Evolutionary conservation across 1,140 invertebrate species (phyloP).

Genomic region (Trypoxylus dichotomus): DNA sequence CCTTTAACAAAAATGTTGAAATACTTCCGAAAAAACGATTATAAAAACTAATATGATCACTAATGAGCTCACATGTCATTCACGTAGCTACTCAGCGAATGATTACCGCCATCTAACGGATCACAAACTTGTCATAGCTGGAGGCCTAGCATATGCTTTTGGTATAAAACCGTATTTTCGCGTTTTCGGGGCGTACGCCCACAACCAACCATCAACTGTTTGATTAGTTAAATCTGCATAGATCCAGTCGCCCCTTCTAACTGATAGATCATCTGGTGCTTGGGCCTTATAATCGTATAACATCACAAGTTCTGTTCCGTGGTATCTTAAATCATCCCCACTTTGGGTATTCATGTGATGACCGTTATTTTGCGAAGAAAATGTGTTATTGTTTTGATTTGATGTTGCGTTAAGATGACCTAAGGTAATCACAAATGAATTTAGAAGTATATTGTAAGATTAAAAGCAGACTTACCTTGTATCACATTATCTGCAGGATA

Average conservation of each 20-base stretch:
- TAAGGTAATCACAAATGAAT: conserved; percentile 33
- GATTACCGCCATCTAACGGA: neutral
- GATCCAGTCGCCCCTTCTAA: conserved; percentile 89
- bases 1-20: neutral
- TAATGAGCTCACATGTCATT: neutral
- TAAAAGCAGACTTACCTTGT: conserved; percentile 59
- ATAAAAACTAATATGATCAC: neutral
- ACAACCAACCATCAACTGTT: conserved; percentile 92
- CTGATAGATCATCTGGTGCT: conserved; percentile 87
- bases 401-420: conserved; percentile 53
- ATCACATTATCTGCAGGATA: conserved; percentile 84
- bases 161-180: conserved; percentile 94
- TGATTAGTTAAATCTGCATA: conserved; percentile 92
- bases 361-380: conserved; percentile 37
- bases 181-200: conserved; percentile 91
- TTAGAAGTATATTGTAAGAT: neutral
- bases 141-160: conserved; percentile 89
- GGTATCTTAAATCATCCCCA: conserved; percentile 67
- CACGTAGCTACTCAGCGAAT: neutral
- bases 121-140: conserved; percentile 86
- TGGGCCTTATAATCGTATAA: conserved; percentile 94
- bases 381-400: conserved; percentile 48
- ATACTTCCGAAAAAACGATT: too few relatives aligned
- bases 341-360: conserved; percentile 46
- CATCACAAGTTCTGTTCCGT: conserved; percentile 89